These are phyloP conservation scores for Eupithecia insigniata DNA, from an alignment of 2,888 invertebrate species.

Conservation along the genomic window DNA sequence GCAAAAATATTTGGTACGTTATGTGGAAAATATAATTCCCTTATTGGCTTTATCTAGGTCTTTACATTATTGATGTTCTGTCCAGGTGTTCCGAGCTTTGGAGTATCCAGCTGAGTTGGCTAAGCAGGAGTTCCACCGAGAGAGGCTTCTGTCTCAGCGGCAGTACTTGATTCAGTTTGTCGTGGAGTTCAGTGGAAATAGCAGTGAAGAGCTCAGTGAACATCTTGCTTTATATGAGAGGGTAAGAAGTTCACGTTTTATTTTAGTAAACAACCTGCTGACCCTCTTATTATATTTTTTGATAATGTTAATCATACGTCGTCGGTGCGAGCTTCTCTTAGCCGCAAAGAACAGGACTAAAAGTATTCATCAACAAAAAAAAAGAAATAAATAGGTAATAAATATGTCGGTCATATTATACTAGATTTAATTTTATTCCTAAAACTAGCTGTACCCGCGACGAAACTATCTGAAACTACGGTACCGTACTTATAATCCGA, in stretches of 20 bases:
- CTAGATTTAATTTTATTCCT: no score
- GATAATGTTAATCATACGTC: background rate
- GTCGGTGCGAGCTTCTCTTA: background rate
- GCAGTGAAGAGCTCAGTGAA: constrained; percentile 80
- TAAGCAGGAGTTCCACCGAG: constrained; percentile 85
- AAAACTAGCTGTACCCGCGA: no score
- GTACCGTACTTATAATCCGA: no score
- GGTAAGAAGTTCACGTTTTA: constrained; percentile 51
- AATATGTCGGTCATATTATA: no score
- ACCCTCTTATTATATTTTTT: background rate
- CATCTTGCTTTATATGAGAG: constrained; percentile 75
- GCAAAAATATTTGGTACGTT: background rate
- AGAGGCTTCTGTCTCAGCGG: constrained; percentile 84
- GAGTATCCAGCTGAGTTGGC: constrained; percentile 91
- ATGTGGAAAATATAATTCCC: background rate
- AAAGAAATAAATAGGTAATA: background rate
- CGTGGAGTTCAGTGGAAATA: constrained; percentile 82
- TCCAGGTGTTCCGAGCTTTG: constrained; percentile 89
- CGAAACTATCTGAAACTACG: no score
- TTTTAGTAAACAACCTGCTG: background rate
- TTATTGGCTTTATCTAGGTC: background rate
- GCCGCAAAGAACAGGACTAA: background rate
- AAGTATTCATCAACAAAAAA: background rate
- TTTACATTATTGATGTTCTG: background rate
- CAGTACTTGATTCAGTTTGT: constrained; percentile 85